A percentile compares a stretch with the other conserved stretches of the same genome.
Evolutionary conservation across 2,888 invertebrate species (phyloP).

Genomic region (Nemapogon koenigi): DNA sequence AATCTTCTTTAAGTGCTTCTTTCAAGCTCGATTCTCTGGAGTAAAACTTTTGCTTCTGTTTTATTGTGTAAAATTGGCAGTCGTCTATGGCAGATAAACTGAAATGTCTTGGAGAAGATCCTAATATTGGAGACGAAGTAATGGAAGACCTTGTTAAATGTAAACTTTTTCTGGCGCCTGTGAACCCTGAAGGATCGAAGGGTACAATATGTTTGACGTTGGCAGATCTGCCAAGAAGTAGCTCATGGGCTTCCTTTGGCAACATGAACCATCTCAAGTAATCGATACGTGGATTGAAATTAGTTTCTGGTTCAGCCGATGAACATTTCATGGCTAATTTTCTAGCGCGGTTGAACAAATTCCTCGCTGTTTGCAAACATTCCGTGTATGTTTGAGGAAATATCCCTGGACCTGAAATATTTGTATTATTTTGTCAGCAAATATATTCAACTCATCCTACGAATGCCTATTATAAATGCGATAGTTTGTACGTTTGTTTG

Average conservation of each 20-base stretch:
- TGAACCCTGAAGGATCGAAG: slow-evolving; percentile 71
- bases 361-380: slow-evolving; percentile 79
- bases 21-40: slow-evolving; percentile 51
- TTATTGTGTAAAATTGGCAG: slow-evolving; percentile 51
- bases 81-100: slow-evolving; percentile 73
- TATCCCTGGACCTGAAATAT: slow-evolving; percentile 66
- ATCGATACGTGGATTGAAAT: slow-evolving; percentile 73
- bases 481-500: too few species aligned
- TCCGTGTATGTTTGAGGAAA: slow-evolving; percentile 79
- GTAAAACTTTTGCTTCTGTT: slow-evolving; percentile 49
- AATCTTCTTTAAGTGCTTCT: slow-evolving; percentile 40
- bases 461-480: too few species aligned
- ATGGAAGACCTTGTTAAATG: slow-evolving; percentile 37
- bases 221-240: slow-evolving; percentile 74
- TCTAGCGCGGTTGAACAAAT: slow-evolving; percentile 77
- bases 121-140: slow-evolving; percentile 52
- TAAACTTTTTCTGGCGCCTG: slow-evolving; percentile 56
- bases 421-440: too few species aligned
- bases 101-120: slow-evolving; percentile 69
- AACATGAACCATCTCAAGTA: slow-evolving; percentile 87
- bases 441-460: too few species aligned
- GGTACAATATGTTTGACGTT: slow-evolving; percentile 81
- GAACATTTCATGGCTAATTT: slow-evolving; percentile 78
- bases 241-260: slow-evolving; percentile 84
- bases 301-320: slow-evolving; percentile 75